phyloP scores from a whole-genome alignment of 2,888 invertebrate species.

The Trachelus iudaicus region DNA sequence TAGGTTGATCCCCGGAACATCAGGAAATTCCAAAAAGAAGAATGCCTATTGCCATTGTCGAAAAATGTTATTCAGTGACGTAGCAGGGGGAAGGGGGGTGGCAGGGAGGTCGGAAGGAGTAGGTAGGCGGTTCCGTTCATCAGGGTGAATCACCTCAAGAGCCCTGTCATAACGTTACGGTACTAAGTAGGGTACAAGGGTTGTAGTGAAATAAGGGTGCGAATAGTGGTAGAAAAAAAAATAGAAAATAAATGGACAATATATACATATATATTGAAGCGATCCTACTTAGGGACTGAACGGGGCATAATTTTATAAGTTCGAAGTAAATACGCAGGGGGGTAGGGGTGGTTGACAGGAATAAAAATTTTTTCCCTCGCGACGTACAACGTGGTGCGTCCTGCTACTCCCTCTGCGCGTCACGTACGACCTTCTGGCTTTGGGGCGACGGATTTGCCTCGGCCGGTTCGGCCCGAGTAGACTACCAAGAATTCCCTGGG shows the following conservation, averaged over 20 bases:
- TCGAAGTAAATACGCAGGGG: background rate
- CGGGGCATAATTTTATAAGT: background rate
- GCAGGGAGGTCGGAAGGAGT: background rate
- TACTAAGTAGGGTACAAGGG: background rate
- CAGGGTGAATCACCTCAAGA: background rate
- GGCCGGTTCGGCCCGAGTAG: conserved; percentile 36
- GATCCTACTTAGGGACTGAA: background rate
- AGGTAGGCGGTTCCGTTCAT: background rate
- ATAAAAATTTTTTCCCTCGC: background rate
- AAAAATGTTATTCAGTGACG: background rate
- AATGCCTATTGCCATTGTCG: background rate
- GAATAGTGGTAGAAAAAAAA: background rate
- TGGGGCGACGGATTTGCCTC: conserved; percentile 35
- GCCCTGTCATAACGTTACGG: background rate
- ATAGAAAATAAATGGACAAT: background rate
- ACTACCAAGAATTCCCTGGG: conserved; percentile 59
- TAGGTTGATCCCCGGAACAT: background rate
- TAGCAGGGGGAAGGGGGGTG: background rate
- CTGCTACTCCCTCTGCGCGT: conserved; percentile 5
- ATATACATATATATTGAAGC: background rate
- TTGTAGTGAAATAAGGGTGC: background rate
- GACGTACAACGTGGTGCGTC: background rate
- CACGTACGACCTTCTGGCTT: conserved; percentile 24
- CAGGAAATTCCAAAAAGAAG: background rate
- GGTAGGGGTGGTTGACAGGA: background rate